Percentiles rank a stretch among this genome's conserved stretches.
Evolutionary conservation across 2,113 vertebrate genomes (phyloP).

Genomic region (Eira barbara): DNA sequence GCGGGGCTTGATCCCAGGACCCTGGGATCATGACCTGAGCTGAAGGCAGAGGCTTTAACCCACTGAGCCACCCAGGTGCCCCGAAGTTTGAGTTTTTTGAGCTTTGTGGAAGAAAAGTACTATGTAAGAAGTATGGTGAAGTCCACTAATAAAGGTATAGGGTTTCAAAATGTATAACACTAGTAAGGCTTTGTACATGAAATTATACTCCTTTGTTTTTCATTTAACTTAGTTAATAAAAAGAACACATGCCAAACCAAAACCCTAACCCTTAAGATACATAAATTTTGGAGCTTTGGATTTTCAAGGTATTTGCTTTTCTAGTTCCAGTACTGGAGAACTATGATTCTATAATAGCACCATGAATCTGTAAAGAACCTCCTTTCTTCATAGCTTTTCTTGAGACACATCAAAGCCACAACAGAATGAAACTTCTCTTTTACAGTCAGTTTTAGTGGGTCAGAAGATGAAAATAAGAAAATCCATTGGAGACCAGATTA

Average conservation of each 20-base stretch:
- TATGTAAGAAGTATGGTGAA: neutral
- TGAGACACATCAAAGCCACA: conserved; percentile 81
- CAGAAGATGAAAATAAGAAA: conserved; percentile 89
- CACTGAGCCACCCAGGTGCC: no score
- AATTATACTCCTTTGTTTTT: conserved; percentile 17
- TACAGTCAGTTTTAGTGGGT: conserved; percentile 88
- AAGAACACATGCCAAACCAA: neutral
- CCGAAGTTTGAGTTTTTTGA: neutral
- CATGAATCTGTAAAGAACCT: conserved; percentile 66
- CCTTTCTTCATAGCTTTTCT: conserved; percentile 78
- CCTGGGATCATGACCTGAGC: no score
- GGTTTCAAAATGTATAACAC: neutral
- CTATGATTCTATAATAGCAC: conserved; percentile 58
- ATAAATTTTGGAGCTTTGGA: conserved; percentile 65
- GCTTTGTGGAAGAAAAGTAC: neutral
- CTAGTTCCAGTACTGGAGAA: neutral
- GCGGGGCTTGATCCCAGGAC: no score
- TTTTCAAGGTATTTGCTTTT: conserved; percentile 76
- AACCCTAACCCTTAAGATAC: conserved; percentile 37
- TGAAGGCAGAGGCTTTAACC: no score
- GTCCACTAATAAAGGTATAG: neutral
- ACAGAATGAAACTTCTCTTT: conserved; percentile 82
- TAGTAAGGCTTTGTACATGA: conserved; percentile 7
- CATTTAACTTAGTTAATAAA: neutral
- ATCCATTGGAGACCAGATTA: conserved; percentile 92